Conservation (phyloP, 2,888 invertebrate genomes). For the Polydrusus cervinus region DNA sequence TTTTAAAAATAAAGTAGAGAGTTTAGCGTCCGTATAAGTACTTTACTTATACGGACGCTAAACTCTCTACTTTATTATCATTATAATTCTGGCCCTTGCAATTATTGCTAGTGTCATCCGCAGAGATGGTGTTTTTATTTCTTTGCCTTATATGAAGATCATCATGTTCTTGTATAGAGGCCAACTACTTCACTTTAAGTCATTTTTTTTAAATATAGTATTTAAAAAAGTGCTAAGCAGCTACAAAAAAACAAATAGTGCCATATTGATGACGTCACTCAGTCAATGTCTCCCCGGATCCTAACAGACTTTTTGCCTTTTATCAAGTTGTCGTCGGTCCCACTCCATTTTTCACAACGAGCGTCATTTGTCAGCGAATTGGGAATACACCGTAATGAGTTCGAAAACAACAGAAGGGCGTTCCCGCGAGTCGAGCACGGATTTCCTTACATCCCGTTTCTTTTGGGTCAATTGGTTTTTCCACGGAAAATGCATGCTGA, state of each 20-base stretch:
- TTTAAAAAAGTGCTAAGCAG: too few relatives aligned
- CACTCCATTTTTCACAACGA: conserved; percentile 71
- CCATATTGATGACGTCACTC: conserved; percentile 25
- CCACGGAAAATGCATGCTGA: conserved; percentile 23
- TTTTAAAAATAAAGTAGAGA: too few relatives aligned
- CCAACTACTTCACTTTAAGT: too few relatives aligned
- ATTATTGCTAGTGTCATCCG: too few relatives aligned
- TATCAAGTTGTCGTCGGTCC: conserved; percentile 71
- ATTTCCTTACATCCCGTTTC: conserved; percentile 40
- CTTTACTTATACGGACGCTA: too few relatives aligned
- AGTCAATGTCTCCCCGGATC: conserved; percentile 30
- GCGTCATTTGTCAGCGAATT: conserved; percentile 71
- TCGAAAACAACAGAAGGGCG: conserved; percentile 71
- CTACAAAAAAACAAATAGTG: not conserved
- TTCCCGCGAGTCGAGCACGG: conserved; percentile 61
- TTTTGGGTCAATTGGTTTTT: conserved; percentile 40
- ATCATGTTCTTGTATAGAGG: too few relatives aligned
- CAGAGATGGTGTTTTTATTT: too few relatives aligned
- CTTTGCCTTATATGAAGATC: too few relatives aligned
- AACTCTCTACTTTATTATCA: too few relatives aligned
- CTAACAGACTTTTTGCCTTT: conserved; percentile 61
- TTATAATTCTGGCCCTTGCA: too few relatives aligned
- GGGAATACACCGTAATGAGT: conserved; percentile 71
- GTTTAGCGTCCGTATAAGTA: too few relatives aligned
- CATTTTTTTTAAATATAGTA: too few relatives aligned